Evolutionary conservation across 2,888 invertebrate species (phyloP), one percentile per base, ranked within the genome.

Genomic region (Venusia cambrica): DNA sequence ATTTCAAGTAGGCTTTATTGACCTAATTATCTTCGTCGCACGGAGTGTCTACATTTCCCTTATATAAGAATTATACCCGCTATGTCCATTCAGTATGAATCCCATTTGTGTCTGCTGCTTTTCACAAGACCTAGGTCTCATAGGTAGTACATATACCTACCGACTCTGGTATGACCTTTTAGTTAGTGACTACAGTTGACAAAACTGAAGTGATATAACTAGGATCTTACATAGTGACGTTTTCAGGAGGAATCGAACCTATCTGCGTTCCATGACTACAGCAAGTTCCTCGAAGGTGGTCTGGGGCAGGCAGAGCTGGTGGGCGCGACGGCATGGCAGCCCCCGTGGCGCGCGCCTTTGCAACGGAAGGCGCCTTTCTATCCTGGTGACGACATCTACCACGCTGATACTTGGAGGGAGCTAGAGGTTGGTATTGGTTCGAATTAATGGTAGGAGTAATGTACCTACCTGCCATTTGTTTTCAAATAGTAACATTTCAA

Each of bases 351-450:
- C 5, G 87, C 89, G 13, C 89, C 89, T 1, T 68, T 89, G 40
- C 90, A 89, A 49, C 88, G 89, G 42, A 89, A 88, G 52, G 89
- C 88, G 2, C 87, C 89, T 0, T 90, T 89, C 58, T 90, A 87
- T 42, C 87, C 87, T 1, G 87, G 87, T 4, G 87, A 87, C 45
- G 87, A 87, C 30, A 81, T 87, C 44, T 87, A 76, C 52, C 87
- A 87, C 36, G 83, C 85, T 1, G 87, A 87, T 48, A 85, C 87
- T 9, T 87, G 87, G 87, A 64, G 87, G 33, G 87, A 87, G 42
- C 73, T 87, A 13, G 87, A 87, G 77, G 87, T 20, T 9, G 1
- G 4, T 11, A 3, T 1, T 20, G 1, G 11, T 11, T 11, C 1
- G 10, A 10, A 2, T 11, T 4, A n/a, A n/a, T n/a, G n/a, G n/a